phyloP scores from a whole-genome alignment of 2,113 vertebrate genomes.

The Callionymus lyra region DNA sequence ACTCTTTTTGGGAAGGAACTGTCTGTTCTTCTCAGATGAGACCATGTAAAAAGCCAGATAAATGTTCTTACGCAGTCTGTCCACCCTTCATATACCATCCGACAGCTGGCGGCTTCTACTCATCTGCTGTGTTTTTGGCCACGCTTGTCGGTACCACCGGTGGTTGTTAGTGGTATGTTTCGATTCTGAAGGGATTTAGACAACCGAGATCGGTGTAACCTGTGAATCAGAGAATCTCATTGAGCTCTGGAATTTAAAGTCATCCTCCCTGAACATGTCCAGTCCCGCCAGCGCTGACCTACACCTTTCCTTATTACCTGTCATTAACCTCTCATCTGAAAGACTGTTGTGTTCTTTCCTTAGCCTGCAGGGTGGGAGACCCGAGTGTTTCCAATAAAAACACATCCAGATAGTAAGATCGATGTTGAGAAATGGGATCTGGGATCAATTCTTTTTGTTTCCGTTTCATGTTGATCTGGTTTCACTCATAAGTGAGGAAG shows the following conservation, averaged over 20 bases:
- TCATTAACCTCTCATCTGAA: conserved; percentile 45
- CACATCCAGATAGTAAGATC: conserved; percentile 42
- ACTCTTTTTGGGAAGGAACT: conserved; percentile 2
- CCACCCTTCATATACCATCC: conserved; percentile 2
- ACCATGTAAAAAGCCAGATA: conserved; percentile 22
- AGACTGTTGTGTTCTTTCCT: conserved; percentile 26
- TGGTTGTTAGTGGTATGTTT: conserved; percentile 19
- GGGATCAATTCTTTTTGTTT: conserved; percentile 17
- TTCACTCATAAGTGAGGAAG: too few species aligned
- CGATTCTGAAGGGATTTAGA: conserved; percentile 29
- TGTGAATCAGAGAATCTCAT: conserved; percentile 44
- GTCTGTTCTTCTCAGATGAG: conserved; percentile 20
- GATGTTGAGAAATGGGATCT: conserved; percentile 16
- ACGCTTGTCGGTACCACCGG: conserved; percentile 2
- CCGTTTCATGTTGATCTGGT: conserved; percentile 1
- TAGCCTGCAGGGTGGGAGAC: conserved; percentile 27
- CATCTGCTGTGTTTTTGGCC: conserved; percentile 28
- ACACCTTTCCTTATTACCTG: conserved; percentile 48
- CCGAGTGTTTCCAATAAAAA: conserved; percentile 14
- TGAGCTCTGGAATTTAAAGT: conserved; percentile 50
- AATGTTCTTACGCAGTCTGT: conserved; percentile 10
- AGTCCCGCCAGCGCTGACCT: conserved; percentile 43
- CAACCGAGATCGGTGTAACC: conserved; percentile 16
- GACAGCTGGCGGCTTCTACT: conserved; percentile 36
- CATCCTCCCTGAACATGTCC: conserved; percentile 32